These are phyloP conservation scores for Hipparchia semele DNA, from an alignment of 2,888 invertebrate species.

Conservation along the genomic window DNA sequence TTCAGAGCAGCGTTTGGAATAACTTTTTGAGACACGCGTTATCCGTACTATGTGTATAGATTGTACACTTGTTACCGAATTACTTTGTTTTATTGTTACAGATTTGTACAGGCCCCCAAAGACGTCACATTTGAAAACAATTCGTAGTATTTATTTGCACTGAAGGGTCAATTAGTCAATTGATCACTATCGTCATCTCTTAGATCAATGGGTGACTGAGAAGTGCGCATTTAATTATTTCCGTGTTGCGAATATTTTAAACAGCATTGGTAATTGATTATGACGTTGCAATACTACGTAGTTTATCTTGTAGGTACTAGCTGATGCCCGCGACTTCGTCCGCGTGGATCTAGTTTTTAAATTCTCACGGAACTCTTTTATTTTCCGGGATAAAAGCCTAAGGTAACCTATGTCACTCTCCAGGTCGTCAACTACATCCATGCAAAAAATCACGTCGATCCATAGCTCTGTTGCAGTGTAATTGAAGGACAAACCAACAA, in stretches of 20 bases:
- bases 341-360: no score
- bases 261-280: not conserved
- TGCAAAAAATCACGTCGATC: no score
- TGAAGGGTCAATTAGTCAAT: conserved; percentile 16
- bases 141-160: conserved; percentile 5
- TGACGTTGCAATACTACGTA: not conserved
- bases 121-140: conserved; percentile 10
- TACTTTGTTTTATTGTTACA: not conserved
- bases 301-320: no score
- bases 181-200: conserved; percentile 5
- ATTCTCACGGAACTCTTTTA: no score
- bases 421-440: no score
- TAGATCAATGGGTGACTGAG: not conserved
- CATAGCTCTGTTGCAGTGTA: no score
- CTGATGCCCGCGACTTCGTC: no score
- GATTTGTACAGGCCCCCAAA: conserved; percentile 2
- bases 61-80: not conserved
- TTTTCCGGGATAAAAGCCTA: no score
- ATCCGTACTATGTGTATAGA: not conserved
- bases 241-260: conserved; percentile 6
- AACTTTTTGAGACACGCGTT: not conserved
- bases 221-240: not conserved
- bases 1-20: no score
- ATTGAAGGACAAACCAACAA: no score
- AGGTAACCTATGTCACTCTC: no score